Base-by-base conservation (phyloP, 2,888 invertebrate genomes). In the Cremastobaeus sp. region DNA sequence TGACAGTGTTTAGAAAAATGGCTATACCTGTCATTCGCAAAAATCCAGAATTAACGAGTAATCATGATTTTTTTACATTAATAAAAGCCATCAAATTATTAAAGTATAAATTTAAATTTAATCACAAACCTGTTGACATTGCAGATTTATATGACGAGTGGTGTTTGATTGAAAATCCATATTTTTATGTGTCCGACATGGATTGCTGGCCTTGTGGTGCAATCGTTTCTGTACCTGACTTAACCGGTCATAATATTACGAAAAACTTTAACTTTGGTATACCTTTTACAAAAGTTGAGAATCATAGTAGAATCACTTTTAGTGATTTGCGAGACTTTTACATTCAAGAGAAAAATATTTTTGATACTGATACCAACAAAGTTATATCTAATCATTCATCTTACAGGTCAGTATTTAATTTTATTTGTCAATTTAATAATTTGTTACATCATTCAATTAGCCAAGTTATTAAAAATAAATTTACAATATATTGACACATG, bases 181-280 rank as follows among this genome's bases (percentile, higher is more conserved):
- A 92, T 84, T 96, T 95, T 85, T 91, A 92, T 84, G 91, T 95
- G 6, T 89, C 91, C n/a, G 93, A 94, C 81, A 92, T 95, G 90
- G 95, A 95, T 83, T 96, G 96, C 84, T 94, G 93, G 91, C 95
- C 95, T 0, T 96, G 96, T 82, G 92, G 92, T 82, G 89, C 90
- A 79, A 91, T 94, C 0, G 90, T 90, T 77, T 91, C 91, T 80
- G 90, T 96, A 32, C 89, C 92, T 59, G 92, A 94, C 85, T 88
- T 94, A 50, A 90, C 91, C 60, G 90, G 91, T 48, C 90, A 91
- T 64, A 89, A 88, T 69, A 89, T 90, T 71, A 88, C 89, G 52
- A 88, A 87, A 73, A 84, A 88, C 59, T 89, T 89, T 77, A 90
- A 90, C 76, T 88, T 89, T 74, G 92, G 91, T 34, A 89, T 90